Conservation (phyloP, 2,113 vertebrate genomes). For the Pandion haliaetus region DNA sequence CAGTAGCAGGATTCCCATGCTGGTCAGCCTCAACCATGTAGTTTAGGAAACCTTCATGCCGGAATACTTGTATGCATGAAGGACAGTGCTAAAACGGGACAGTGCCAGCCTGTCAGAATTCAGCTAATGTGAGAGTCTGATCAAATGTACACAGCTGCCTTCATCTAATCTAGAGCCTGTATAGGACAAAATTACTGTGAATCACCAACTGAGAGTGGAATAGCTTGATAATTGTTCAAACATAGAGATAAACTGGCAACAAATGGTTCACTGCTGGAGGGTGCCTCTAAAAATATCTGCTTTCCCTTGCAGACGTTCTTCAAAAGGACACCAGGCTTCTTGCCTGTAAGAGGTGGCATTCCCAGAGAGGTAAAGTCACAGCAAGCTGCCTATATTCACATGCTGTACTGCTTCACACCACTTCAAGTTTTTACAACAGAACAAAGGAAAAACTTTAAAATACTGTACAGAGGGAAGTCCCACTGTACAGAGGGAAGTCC, state of each 20-base stretch:
- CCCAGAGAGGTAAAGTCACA: neutral
- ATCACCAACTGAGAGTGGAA: conserved; percentile 1
- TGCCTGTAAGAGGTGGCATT: neutral
- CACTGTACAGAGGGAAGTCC: neutral
- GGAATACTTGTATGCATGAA: conserved; percentile 22
- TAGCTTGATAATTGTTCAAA: conserved; percentile 6
- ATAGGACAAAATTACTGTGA: conserved; percentile 2
- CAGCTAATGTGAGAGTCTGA: neutral
- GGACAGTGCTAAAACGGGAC: neutral
- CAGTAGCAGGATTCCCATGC: conserved; percentile 41
- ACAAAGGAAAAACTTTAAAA: neutral
- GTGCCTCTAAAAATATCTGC: neutral
- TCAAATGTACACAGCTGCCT: neutral
- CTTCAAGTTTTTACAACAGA: neutral
- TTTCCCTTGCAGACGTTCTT: neutral
- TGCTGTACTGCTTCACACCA: neutral
- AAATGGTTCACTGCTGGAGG: neutral
- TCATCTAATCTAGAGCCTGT: neutral
- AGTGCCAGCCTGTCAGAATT: neutral
- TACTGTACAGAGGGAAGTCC: neutral
- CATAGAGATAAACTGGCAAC: neutral
- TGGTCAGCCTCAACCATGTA: neutral
- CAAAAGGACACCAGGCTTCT: neutral
- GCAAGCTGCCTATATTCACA: neutral
- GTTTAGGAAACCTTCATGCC: conserved; percentile 7